Percentiles rank a stretch among this genome's conserved stretches.
phyloP scores from a whole-genome alignment of 1,140 invertebrate genomes.

The Cataglyphis hispanica region DNA sequence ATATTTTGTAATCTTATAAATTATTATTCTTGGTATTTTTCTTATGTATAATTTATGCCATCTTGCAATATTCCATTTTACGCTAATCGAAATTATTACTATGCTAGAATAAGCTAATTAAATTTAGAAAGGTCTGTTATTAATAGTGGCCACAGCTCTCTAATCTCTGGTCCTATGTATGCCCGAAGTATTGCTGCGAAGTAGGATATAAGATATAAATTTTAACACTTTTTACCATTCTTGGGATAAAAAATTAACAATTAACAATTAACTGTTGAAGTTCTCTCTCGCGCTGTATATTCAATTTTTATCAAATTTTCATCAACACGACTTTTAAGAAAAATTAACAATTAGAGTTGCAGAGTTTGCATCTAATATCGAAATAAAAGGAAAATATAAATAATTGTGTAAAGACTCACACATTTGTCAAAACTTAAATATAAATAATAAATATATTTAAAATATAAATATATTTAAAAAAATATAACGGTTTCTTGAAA shows the following conservation, averaged over 20 bases:
- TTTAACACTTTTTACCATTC: conserved; percentile 42
- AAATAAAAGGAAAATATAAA: too few relatives aligned
- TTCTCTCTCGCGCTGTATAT: neutral
- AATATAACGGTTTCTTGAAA: too few relatives aligned
- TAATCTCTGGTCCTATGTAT: conserved; percentile 37
- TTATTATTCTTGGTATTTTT: neutral
- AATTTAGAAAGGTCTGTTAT: neutral
- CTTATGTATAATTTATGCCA: neutral
- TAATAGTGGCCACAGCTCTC: neutral
- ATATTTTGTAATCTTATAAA: neutral
- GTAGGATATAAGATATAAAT: neutral
- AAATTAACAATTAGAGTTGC: neutral
- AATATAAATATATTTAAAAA: too few relatives aligned
- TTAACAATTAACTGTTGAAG: conserved; percentile 54
- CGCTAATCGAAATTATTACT: neutral
- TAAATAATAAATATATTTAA: too few relatives aligned
- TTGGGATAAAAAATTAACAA: neutral
- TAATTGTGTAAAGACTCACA: too few relatives aligned
- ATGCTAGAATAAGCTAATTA: too few relatives aligned
- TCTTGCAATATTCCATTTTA: neutral
- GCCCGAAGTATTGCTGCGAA: conserved; percentile 15
- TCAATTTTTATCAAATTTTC: neutral
- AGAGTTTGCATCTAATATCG: neutral
- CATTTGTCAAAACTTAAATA: too few relatives aligned
- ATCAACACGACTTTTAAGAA: neutral